Evolutionary conservation across 1,140 invertebrate species (phyloP).

Genomic region (Parapsyche elsis): DNA sequence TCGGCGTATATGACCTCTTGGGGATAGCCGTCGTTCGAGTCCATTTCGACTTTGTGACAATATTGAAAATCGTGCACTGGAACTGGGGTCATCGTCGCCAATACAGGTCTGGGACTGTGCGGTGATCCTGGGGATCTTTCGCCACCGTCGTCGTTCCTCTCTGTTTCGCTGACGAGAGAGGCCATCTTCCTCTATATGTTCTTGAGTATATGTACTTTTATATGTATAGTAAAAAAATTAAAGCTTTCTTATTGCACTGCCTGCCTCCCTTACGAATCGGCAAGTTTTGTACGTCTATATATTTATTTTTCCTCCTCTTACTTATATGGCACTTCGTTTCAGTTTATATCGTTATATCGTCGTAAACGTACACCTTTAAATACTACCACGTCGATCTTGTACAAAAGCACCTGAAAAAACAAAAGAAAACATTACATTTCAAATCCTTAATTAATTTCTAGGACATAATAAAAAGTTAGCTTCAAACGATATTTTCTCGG

Average conservation of each 20-base stretch:
- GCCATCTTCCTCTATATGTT: no score
- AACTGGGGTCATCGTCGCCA: conserved; percentile 78
- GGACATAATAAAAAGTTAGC: no score
- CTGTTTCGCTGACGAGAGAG: conserved; percentile 50
- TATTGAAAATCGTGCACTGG: conserved; percentile 70
- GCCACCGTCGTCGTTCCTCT: conserved; percentile 44
- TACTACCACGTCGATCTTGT: no score
- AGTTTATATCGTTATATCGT: conserved; percentile 13
- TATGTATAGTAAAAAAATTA: background rate
- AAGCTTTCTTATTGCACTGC: conserved; percentile 23
- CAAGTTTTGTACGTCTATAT: background rate
- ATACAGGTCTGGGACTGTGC: conserved; percentile 74
- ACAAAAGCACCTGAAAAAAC: background rate
- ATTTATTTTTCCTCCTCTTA: conserved; percentile 4
- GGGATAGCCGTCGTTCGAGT: conserved; percentile 66
- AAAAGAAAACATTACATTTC: background rate
- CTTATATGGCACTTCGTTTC: conserved; percentile 44
- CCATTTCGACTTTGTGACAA: conserved; percentile 68
- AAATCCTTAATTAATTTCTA: background rate
- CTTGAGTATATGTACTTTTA: background rate
- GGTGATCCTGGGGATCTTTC: conserved; percentile 64
- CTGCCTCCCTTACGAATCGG: background rate
- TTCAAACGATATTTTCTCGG: no score
- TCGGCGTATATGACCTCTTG: conserved; percentile 59
- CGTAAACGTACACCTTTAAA: no score